Conservation (phyloP, 1,140 invertebrate species). For the Hetaerina americana region DNA sequence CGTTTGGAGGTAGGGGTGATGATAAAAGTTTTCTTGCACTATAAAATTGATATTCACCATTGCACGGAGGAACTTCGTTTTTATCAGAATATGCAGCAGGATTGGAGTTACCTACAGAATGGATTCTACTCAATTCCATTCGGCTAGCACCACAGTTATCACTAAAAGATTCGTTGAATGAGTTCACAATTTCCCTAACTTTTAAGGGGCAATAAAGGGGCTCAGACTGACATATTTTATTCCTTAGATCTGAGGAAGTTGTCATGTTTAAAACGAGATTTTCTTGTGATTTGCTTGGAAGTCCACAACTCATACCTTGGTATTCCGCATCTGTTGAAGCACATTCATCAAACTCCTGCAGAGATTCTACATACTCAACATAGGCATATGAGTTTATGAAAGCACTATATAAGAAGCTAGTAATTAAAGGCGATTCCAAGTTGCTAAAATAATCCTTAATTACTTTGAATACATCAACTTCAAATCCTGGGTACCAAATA, state of each 20-base stretch:
- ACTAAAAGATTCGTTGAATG: too few species aligned
- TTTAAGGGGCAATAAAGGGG: too few species aligned
- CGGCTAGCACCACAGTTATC: too few species aligned
- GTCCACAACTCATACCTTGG: background rate
- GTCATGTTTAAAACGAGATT: too few species aligned
- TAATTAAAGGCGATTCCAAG: conserved; percentile 9
- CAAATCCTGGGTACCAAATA: conserved; percentile 10
- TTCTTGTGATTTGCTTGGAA: background rate
- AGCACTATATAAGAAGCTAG: conserved; percentile 8
- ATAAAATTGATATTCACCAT: background rate
- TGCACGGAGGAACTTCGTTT: too few species aligned
- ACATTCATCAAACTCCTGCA: background rate
- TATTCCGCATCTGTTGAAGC: background rate
- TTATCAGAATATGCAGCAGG: too few species aligned
- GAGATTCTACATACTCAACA: background rate
- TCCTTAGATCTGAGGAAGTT: too few species aligned
- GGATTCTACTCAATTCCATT: too few species aligned
- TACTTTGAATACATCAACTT: conserved; percentile 12
- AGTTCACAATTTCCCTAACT: too few species aligned
- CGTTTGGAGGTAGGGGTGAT: conserved; percentile 15
- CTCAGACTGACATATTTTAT: too few species aligned
- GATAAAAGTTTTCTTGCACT: background rate
- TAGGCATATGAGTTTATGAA: conserved; percentile 6
- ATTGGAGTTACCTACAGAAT: too few species aligned
- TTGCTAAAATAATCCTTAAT: conserved; percentile 13